Base-by-base conservation (phyloP, 2,888 invertebrate species). In the Drosophila fungiperda region DNA sequence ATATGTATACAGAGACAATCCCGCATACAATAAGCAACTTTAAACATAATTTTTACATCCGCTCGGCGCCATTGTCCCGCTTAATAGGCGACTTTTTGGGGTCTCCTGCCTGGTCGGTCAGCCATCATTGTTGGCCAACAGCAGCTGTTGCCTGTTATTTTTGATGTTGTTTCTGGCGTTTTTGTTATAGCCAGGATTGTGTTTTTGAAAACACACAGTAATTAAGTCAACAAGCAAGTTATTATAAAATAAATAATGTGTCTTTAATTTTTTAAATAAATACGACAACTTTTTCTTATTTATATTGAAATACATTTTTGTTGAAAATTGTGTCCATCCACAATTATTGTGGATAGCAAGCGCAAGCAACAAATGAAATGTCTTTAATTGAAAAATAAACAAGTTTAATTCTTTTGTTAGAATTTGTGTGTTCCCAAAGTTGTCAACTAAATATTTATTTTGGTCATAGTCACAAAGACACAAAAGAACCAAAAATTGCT, bases 11-110 rank as follows among this genome's bases (percentile, higher is more conserved):
- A 17, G 17, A 23, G 8, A 45, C 45, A 23, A 53, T 33, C 26
- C 40, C 35, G 53, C 50, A 68, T 32, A 68, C 48, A 70, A 57
- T 48, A 32, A 64, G 26, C 52, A 78, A 87, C 68, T 79, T 79
- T 68, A 74, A 82, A 78, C 87, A 87, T 89, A 87, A 87, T 87
- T 87, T 87, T 79, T 64, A 87, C 87, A 84, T 87, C 85, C 86
- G 78, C 65, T 58, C 68, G 80, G 84, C 86, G 82, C 76, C 86
- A 87, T 80, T 89, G 73, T 76, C 84, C 73, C 81, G 64, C 62
- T 83, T 77, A 85, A 75, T 79, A 80, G 68, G 74, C 73, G 71
- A 50, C 62, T 36, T 49, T 69, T 64, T 54, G 15, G 52, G 52
- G 36, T 59, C 55, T 74, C 33, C 38, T 11, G 35, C 23, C 32